Evolutionary conservation across 2,888 invertebrate genomes (phyloP), one percentile per base, ranked within the genome.

Genomic region (Coecobrya sp.): DNA sequence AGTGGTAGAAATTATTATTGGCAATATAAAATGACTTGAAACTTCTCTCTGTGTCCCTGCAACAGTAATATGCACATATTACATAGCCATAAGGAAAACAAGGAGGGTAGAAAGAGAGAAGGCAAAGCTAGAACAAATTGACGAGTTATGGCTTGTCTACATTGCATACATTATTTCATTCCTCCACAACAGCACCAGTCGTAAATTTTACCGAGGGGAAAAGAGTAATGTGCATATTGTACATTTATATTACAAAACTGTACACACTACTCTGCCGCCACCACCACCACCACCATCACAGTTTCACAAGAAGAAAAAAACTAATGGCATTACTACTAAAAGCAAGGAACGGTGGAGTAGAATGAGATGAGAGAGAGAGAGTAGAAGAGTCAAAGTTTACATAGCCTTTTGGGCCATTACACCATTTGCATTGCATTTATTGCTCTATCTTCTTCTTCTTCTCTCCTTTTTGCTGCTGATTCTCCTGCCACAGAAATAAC

Each of bases 131-230:
- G 62, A 65, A 62, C 84, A 84, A 84, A 84, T 84, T 84, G 84
- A 84, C 62, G 42, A 84, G 84, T 84, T 84, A 84, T 84, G 62
- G 84, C 84, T 65, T 65, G 84, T 65, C 65, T 84, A 62, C 82
- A 84, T 84, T 84, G 59, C 65, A 84, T 84, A 65, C 65, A 65
- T 65, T 62, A 65, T 22, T 65, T 42, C 45, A 42, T 65, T 65
- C 27, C 62, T 55, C 55, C 19, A 19, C 55, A 55, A 19, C 55
- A 55, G 19, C 55, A 55, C 25, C 22, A 65, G 62, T 84, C 84
- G 84, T 84, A 84, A 84, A 84, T 65, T 65, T 84, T 65, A 65
- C 62, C 62, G 62, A 65, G 62, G 62, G 62, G 62, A 65, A 65
- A 65, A 65, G 45, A 84, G 45, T 84, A 84, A 62, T 84, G 65